Percentiles rank a stretch among this genome's conserved stretches.
Evolutionary conservation across 2,113 vertebrate species (phyloP).

Genomic region (Callipepla californica): DNA sequence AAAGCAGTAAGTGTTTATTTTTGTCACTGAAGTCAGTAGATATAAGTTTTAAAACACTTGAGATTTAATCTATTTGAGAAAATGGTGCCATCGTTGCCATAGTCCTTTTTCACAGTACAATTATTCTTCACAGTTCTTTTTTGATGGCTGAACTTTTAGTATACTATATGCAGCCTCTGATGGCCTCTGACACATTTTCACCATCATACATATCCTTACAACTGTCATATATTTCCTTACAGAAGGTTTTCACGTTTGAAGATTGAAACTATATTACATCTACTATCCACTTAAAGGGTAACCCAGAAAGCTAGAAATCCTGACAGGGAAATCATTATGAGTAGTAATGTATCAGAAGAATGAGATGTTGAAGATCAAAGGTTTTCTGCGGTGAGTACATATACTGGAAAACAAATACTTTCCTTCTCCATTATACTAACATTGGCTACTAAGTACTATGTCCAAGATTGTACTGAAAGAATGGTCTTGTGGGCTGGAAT

Average conservation of each 20-base stretch:
- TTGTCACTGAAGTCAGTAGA: neutral
- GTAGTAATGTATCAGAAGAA: neutral
- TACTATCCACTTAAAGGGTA: neutral
- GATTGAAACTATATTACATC: neutral
- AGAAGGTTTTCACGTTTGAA: neutral
- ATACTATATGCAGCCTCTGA: neutral
- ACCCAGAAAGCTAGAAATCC: neutral
- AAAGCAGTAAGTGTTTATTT: neutral
- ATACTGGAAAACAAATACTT: neutral
- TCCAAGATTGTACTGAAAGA: neutral
- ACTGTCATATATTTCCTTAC: neutral
- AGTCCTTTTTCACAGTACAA: neutral
- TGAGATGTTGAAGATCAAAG: neutral
- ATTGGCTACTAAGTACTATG: neutral
- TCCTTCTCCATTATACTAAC: neutral
- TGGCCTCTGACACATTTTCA: neutral
- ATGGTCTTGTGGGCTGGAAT: neutral
- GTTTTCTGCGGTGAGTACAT: neutral
- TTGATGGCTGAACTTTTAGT: neutral
- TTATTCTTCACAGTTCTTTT: neutral
- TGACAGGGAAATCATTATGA: neutral
- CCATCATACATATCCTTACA: fast-evolving
- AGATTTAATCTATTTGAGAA: neutral
- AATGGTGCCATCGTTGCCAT: neutral
- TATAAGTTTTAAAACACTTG: neutral